phyloP scores from a whole-genome alignment of 2,888 invertebrate genomes.

The Ochropacha duplaris region DNA sequence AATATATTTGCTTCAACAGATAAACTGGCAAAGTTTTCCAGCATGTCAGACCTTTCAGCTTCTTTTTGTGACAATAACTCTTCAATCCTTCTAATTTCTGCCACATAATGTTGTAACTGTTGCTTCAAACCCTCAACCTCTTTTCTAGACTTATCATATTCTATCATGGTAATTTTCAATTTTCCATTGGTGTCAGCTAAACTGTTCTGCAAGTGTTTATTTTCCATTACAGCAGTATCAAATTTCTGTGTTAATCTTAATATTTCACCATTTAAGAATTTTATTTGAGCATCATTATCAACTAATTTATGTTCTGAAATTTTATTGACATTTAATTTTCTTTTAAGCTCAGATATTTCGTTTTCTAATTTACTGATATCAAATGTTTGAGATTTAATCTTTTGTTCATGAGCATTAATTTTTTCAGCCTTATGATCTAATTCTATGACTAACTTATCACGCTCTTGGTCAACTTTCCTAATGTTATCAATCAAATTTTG shows the following conservation, averaged over 20 bases:
- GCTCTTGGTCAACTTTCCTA: constrained; percentile 86
- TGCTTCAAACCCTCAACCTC: constrained; percentile 89
- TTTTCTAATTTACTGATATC: constrained; percentile 80
- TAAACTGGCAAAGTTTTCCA: constrained; percentile 90
- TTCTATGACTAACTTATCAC: constrained; percentile 86
- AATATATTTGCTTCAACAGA: constrained; percentile 89
- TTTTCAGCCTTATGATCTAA: constrained; percentile 89
- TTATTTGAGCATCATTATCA: constrained; percentile 80
- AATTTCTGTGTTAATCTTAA: constrained; percentile 78
- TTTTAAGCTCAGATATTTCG: constrained; percentile 81
- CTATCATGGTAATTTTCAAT: constrained; percentile 84
- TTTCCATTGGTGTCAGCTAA: constrained; percentile 85
- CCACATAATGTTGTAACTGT: constrained; percentile 91
- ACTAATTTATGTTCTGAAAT: constrained; percentile 75
- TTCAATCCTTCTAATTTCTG: constrained; percentile 90
- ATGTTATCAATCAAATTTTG: constrained; percentile 84
- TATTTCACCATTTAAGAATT: constrained; percentile 83
- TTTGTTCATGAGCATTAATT: constrained; percentile 85
- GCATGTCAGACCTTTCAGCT: constrained; percentile 89
- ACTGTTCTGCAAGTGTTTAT: constrained; percentile 89
- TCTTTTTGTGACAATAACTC: constrained; percentile 89
- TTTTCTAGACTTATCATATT: constrained; percentile 86
- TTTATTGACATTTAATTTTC: constrained; percentile 72
- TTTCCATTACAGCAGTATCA: constrained; percentile 85
- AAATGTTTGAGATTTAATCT: constrained; percentile 83